A percentile compares a stretch with the other conserved stretches of the same genome.
Conservation (phyloP, 1,140 invertebrate species). For the Bombus difficillimus region DNA sequence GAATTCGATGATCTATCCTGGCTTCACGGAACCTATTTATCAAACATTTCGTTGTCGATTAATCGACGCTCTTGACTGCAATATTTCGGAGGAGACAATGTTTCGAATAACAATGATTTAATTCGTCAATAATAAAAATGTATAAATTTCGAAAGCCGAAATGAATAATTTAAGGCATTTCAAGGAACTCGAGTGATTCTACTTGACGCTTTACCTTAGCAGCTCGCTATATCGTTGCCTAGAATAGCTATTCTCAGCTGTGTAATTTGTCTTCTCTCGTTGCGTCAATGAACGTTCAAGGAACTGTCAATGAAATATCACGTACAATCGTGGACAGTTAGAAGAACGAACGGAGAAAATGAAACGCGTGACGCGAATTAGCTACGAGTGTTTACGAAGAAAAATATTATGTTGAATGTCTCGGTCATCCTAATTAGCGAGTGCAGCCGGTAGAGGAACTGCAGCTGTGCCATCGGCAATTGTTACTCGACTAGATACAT, state of each 20-base stretch:
- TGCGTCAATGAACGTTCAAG: not conserved
- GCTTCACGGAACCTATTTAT: not conserved
- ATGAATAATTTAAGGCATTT: too few species aligned
- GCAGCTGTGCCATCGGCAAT: constrained; percentile 27
- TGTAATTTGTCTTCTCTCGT: too few species aligned
- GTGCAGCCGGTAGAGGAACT: constrained; percentile 5
- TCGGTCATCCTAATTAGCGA: constrained; percentile 47
- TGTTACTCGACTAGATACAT: constrained; percentile 41
- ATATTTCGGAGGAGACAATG: not conserved
- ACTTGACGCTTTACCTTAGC: too few species aligned
- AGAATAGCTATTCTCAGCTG: too few species aligned
- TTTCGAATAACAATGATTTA: not conserved
- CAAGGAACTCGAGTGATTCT: too few species aligned
- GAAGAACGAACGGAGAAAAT: not conserved
- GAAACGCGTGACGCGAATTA: constrained; percentile 8
- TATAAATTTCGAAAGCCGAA: too few species aligned
- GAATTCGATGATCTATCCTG: not conserved
- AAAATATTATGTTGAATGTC: constrained; percentile 16
- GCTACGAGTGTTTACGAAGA: not conserved
- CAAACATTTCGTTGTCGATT: not conserved
- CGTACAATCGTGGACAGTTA: not conserved
- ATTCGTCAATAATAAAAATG: too few species aligned
- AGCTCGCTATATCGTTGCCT: too few species aligned
- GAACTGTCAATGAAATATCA: not conserved
- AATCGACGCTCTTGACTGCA: not conserved